These are phyloP conservation scores for Lycocorax pyrrhopterus DNA, from an alignment of 2,113 vertebrate genomes.

Conservation along the genomic window DNA sequence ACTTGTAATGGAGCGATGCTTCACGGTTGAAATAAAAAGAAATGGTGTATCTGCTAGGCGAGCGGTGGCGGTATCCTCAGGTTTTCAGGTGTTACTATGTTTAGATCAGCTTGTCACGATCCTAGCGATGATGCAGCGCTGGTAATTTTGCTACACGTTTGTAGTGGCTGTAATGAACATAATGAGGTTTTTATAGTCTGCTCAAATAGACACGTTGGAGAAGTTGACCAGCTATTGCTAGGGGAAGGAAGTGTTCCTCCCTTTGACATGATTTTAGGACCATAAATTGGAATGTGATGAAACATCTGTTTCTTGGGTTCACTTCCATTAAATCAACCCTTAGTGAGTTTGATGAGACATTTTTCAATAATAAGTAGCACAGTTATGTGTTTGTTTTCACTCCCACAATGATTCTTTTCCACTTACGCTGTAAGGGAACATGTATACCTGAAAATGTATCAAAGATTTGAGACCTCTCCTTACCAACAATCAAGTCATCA, in stretches of 20 bases:
- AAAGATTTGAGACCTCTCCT: background rate
- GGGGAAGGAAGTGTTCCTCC: background rate
- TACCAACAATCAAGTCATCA: accelerated
- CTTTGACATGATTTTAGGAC: background rate
- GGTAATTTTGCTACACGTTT: background rate
- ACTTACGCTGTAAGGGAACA: background rate
- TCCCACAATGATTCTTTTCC: background rate
- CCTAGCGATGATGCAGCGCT: background rate
- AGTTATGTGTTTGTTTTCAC: background rate
- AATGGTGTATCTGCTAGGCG: accelerated
- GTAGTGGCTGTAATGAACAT: background rate
- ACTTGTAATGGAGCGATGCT: accelerated
- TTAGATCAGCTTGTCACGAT: background rate
- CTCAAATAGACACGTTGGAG: background rate
- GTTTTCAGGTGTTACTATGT: background rate
- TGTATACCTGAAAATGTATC: background rate
- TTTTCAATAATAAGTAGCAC: background rate
- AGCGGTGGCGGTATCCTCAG: background rate
- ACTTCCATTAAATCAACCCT: background rate
- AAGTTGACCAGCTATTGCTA: background rate
- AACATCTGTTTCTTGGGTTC: background rate
- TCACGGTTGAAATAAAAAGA: background rate
- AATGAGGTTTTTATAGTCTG: background rate
- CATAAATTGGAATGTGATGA: background rate
- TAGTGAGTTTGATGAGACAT: background rate